These are phyloP conservation scores for Oxygymnocypris stewartii DNA, from an alignment of 2,113 vertebrate species.

Conservation along the genomic window DNA sequence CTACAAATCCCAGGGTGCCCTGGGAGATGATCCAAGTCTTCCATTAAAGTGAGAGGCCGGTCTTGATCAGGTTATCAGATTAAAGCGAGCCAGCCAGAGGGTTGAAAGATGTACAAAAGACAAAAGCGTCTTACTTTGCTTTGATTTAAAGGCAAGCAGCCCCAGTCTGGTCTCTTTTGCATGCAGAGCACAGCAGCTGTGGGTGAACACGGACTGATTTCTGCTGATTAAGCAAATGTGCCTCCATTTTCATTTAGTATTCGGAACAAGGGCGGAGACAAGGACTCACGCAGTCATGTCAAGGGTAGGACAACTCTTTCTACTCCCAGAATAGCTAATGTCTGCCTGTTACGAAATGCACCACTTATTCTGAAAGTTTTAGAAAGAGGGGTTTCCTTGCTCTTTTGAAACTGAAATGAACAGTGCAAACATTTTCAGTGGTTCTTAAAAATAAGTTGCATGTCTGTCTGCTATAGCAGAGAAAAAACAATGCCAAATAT, in stretches of 20 bases:
- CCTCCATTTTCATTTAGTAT: conserved; percentile 5
- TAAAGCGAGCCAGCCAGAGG: conserved; percentile 60
- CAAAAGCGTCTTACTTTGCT: conserved; percentile 50
- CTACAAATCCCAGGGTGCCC: conserved; percentile 68
- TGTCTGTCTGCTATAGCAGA: not conserved
- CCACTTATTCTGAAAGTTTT: not conserved
- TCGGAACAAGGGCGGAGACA: not conserved
- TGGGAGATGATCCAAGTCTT: conserved; percentile 60
- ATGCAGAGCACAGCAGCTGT: conserved; percentile 38
- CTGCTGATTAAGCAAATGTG: conserved; percentile 33
- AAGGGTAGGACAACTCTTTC: conserved; percentile 33
- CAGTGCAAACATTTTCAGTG: not conserved
- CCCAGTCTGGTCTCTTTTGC: conserved; percentile 49
- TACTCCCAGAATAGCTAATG: conserved; percentile 7
- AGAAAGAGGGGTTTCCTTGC: not conserved
- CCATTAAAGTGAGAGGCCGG: conserved; percentile 59
- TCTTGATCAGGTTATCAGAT: conserved; percentile 59
- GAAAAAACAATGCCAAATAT: not conserved
- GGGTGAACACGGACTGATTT: conserved; percentile 3
- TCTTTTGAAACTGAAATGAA: not conserved
- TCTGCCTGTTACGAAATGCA: not conserved
- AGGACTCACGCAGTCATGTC: conserved; percentile 7
- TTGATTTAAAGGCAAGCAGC: conserved; percentile 41
- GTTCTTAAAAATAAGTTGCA: not conserved
- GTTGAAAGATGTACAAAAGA: conserved; percentile 58